Percentiles rank a stretch among this genome's conserved stretches.
Evolutionary conservation across 1,140 invertebrate species (phyloP).

Genomic region (Calephelis nemesis): DNA sequence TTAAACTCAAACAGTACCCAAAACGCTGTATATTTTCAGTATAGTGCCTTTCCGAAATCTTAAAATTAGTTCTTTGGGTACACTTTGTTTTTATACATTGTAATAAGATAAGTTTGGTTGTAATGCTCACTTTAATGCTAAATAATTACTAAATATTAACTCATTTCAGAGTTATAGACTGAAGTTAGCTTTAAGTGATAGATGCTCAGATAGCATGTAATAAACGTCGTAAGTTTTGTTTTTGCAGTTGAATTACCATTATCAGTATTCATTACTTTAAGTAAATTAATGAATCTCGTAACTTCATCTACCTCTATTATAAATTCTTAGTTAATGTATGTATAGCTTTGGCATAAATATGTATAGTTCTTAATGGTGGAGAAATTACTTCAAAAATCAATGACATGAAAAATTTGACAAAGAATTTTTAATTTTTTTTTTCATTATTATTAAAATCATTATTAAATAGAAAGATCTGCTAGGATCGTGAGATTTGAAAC

Average conservation of each 20-base stretch:
- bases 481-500: no score
- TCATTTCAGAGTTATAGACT: conserved; percentile 71
- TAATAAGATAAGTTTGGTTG: conserved; percentile 19
- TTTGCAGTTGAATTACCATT: conserved; percentile 53
- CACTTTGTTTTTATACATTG: conserved; percentile 10
- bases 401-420: conserved; percentile 27
- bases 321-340: conserved; percentile 63
- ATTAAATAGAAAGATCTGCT: no score
- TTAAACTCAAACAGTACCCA: background rate
- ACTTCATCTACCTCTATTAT: conserved; percentile 73
- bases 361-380: no score
- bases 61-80: background rate
- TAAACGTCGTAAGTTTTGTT: conserved; percentile 21
- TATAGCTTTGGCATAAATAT: conserved; percentile 35
- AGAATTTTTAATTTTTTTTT: no score
- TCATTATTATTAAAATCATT: no score
- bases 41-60: conserved; percentile 30
- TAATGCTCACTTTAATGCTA: conserved; percentile 34
- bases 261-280: conserved; percentile 72
- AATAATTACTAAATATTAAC: conserved; percentile 30
- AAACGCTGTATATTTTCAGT: conserved; percentile 10
- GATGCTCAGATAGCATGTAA: conserved; percentile 37
- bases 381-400: no score
- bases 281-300: conserved; percentile 68
- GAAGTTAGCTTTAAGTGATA: conserved; percentile 67